Base-by-base conservation (phyloP, 30 jellyfish, hydroid and myxozoan genomes). In the Aurelia sp. region DNA sequence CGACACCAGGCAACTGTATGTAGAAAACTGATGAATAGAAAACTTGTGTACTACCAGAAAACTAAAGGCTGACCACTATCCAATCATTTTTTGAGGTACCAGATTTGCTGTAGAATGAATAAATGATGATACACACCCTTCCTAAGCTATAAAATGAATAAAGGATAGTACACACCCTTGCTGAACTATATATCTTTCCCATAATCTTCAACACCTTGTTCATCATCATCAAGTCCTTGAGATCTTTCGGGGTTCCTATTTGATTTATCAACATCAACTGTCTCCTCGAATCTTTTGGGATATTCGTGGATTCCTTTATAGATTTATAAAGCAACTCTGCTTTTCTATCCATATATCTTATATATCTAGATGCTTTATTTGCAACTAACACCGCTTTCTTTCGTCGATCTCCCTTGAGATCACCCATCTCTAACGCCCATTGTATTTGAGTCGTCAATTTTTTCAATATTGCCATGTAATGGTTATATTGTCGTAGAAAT, bases 241-340 rank as follows among this genome's bases (percentile, higher is more conserved):
- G 53, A 80, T 82, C 89, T 35, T 67, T 76, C 18, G 93, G 91
- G 30, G 97, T 86, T 31, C 93, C 89, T 17, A 91, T 62, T 30
- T 92, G 88, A 30, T 88, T 86, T 9, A 92, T 92, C 71, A 92
- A 74, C 80, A 50, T 81, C 51, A 92, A 59, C 65, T 92, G 98
- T 22, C 98, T 70, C 69, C n/a, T 75, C 84, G 55, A 71, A 58
- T 68, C 84, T 17, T 69, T 59, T 4, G 96, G 90, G 55, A 76
- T 18, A 68, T 69, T 86, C 21, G 59, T 3, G 6, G 73, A 21
- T n/a, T 66, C 68, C 35, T 73, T 73, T 18, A 81, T 82, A 21
- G 67, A 47, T 19, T 92, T 80, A 13, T 77, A 81, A 4, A 86
- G 11, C 12, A 23, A 16, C 68, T 92, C 88, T 30, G 98, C 97